Evolutionary conservation across 2,113 vertebrate genomes (phyloP).

Genomic region (Plecturocebus donacophilus): DNA sequence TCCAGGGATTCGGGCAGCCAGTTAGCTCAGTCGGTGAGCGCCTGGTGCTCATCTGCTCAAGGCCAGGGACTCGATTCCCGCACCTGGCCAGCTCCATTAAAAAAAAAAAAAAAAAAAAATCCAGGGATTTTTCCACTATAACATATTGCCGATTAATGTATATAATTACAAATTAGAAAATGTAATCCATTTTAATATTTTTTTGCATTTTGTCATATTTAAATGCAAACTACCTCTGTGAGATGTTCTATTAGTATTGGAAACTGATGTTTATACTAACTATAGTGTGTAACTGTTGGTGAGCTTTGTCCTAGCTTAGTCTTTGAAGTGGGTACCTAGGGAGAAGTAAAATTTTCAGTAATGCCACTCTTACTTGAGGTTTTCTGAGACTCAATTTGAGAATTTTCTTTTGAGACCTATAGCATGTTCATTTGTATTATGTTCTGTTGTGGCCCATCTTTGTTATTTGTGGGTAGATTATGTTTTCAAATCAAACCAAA

Average conservation of each 20-base stretch:
- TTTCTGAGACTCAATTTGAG: slow-evolving; percentile 17
- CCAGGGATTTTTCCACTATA: slow-evolving; percentile 31
- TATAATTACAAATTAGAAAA: slow-evolving; percentile 5
- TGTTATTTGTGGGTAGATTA: neutral
- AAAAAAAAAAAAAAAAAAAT: neutral
- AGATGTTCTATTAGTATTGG: neutral
- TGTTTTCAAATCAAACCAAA: slow-evolving; percentile 55
- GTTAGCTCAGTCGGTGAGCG: too few relatives aligned
- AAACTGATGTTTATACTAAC: neutral
- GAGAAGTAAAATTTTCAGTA: slow-evolving; percentile 10
- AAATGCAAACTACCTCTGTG: neutral
- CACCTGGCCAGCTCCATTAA: too few relatives aligned
- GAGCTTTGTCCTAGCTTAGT: slow-evolving; percentile 17
- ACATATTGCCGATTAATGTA: neutral
- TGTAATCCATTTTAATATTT: slow-evolving; percentile 30
- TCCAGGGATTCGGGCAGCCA: neutral
- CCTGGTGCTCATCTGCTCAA: too few relatives aligned
- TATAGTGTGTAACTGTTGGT: neutral
- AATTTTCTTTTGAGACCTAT: neutral
- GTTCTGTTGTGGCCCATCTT: neutral
- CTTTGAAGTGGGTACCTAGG: neutral
- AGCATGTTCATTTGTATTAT: slow-evolving; percentile 21
- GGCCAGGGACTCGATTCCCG: too few relatives aligned
- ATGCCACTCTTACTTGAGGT: neutral
- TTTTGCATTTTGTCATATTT: slow-evolving; percentile 24